These are phyloP conservation scores for Heterocephalus glaber DNA, from an alignment of 2,113 vertebrate species.

Conservation along the genomic window DNA sequence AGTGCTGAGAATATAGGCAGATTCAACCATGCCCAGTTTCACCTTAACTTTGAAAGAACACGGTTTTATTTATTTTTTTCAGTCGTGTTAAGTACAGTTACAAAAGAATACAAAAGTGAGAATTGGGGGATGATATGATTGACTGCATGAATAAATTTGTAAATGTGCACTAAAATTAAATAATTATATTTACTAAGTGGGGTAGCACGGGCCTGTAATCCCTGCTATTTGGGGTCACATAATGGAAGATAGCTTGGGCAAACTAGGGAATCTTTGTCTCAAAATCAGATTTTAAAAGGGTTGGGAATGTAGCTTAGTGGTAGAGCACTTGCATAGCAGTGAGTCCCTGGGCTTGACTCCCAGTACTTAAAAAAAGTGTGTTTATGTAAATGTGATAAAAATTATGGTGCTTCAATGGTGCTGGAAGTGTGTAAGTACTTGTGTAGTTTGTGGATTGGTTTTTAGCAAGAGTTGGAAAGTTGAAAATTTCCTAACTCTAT, in stretches of 20 bases:
- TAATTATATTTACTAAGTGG: neutral
- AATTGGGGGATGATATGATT: neutral
- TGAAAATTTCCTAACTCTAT: neutral
- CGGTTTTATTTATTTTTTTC: neutral
- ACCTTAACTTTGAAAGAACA: neutral
- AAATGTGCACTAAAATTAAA: conserved; percentile 12
- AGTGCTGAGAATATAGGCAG: neutral
- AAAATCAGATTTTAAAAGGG: neutral
- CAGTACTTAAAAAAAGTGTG: neutral
- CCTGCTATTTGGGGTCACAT: neutral
- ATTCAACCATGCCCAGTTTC: neutral
- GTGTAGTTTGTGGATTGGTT: neutral
- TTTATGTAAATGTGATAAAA: neutral
- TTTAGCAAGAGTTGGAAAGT: neutral
- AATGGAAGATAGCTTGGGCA: neutral
- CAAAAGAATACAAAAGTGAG: neutral
- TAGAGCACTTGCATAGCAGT: neutral
- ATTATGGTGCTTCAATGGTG: neutral
- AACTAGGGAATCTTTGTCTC: neutral
- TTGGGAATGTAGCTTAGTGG: neutral
- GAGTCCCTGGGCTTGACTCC: neutral
- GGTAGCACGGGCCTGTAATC: neutral
- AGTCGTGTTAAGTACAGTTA: neutral
- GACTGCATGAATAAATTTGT: neutral
- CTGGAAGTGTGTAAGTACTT: neutral